Conservation (phyloP, 2,888 invertebrate genomes). For the Harmothoe impar region DNA sequence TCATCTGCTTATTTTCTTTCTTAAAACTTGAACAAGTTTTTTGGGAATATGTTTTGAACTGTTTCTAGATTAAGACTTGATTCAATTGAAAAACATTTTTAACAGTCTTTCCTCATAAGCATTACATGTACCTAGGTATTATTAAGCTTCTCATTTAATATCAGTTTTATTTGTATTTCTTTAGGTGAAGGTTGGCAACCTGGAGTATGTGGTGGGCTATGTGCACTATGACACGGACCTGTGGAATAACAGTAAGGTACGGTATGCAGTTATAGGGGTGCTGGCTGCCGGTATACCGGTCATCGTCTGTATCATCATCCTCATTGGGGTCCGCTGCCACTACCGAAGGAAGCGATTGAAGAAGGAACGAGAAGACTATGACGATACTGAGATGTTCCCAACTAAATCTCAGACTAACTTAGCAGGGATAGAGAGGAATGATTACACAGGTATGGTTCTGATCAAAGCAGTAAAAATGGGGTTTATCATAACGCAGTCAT, state of each 20-base stretch:
- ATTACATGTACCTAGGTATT: too few species aligned
- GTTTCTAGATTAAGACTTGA: too few species aligned
- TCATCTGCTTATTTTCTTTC: too few species aligned
- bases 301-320: background rate
- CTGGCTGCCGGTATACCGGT: constrained; percentile 29
- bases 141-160: too few species aligned
- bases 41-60: too few species aligned
- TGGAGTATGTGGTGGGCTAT: background rate
- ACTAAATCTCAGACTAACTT: background rate
- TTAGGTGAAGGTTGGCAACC: constrained; percentile 22
- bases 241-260: constrained; percentile 48
- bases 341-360: background rate
- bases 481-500: background rate
- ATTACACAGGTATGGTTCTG: background rate
- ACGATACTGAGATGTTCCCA: background rate
- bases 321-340: constrained; percentile 35
- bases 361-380: background rate
- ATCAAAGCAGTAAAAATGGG: background rate
- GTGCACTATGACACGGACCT: constrained; percentile 30
- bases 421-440: background rate
- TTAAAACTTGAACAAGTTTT: too few species aligned
- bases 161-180: too few species aligned
- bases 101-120: too few species aligned
- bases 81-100: too few species aligned
- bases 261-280: constrained; percentile 37